A percentile compares a stretch with the other conserved stretches of the same genome.
Evolutionary conservation across 1,140 invertebrate species (phyloP).

Genomic region (Brachionus calyciflorus): DNA sequence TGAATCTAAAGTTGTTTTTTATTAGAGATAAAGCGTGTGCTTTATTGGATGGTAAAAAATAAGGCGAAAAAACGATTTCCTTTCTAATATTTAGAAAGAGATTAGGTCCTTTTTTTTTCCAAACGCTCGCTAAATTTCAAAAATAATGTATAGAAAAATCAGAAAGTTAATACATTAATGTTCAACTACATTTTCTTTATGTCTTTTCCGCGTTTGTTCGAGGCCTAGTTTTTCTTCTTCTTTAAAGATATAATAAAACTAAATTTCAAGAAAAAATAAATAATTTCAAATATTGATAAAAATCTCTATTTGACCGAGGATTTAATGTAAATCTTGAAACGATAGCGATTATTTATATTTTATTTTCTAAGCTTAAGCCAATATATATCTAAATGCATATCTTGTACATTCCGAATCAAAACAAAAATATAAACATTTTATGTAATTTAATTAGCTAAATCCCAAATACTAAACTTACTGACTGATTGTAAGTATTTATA

Average conservation of each 20-base stretch:
- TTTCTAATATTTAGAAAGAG: slow-evolving; percentile 18
- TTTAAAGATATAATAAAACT: too few species aligned
- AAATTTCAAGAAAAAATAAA: not conserved
- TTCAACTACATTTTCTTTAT: not conserved
- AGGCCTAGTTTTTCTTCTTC: slow-evolving; percentile 1
- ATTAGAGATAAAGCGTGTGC: slow-evolving; percentile 19
- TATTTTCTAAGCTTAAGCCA: too few species aligned
- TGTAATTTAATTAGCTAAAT: not conserved
- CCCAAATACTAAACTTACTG: too few species aligned
- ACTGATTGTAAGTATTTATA: too few species aligned
- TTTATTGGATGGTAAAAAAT: slow-evolving; percentile 14
- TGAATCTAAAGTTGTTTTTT: too few species aligned
- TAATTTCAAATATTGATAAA: slow-evolving; percentile 36
- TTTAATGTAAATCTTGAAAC: slow-evolving; percentile 38
- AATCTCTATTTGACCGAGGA: slow-evolving; percentile 18
- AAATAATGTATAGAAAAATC: not conserved
- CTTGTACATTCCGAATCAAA: too few species aligned
- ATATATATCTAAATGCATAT: too few species aligned
- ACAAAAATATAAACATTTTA: slow-evolving; percentile 40
- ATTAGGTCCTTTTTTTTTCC: not conserved
- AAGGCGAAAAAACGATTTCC: slow-evolving; percentile 36
- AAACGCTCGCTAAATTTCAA: not conserved
- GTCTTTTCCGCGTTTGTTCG: not conserved
- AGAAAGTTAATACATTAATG: slow-evolving; percentile 1
- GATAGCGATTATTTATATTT: not conserved